phyloP scores from a whole-genome alignment of 2,888 invertebrate genomes.

The Arrhopalites spinosus region DNA sequence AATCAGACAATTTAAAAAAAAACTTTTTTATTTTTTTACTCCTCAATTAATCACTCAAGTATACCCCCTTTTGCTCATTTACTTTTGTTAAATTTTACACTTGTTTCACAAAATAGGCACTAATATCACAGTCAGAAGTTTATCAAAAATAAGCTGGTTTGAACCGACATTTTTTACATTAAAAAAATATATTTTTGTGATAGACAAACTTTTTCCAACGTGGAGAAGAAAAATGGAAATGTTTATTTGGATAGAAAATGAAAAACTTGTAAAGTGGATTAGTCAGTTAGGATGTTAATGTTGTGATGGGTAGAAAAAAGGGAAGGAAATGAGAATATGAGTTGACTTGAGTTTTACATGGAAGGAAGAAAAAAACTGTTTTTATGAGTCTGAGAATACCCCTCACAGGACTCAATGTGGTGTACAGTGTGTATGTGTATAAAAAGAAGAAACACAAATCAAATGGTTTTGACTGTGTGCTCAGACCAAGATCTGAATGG shows the following conservation, averaged over 20 bases:
- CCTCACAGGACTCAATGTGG: constrained; percentile 9
- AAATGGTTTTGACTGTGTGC: constrained; percentile 15
- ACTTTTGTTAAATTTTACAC: too few species aligned
- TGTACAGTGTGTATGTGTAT: neutral
- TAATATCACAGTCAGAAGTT: too few species aligned
- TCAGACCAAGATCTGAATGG: constrained; percentile 42
- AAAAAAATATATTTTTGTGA: neutral
- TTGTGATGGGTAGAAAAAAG: neutral
- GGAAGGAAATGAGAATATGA: constrained; percentile 21
- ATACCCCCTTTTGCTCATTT: neutral
- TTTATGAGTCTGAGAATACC: constrained; percentile 35
- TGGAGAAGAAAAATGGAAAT: neutral
- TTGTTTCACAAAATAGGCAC: too few species aligned
- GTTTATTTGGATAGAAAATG: neutral
- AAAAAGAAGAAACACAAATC: too few species aligned
- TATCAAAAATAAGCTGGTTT: too few species aligned
- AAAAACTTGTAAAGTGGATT: constrained; percentile 16
- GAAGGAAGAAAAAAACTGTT: neutral
- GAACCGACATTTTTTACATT: neutral
- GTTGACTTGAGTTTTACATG: neutral
- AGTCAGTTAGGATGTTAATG: constrained; percentile 32
- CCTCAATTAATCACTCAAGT: neutral
- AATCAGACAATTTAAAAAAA: too few species aligned
- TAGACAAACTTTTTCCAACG: too few species aligned
- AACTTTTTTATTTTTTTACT: neutral